Evolutionary conservation across 2,113 vertebrate genomes (phyloP).

Genomic region (Hemiprocne comata): DNA sequence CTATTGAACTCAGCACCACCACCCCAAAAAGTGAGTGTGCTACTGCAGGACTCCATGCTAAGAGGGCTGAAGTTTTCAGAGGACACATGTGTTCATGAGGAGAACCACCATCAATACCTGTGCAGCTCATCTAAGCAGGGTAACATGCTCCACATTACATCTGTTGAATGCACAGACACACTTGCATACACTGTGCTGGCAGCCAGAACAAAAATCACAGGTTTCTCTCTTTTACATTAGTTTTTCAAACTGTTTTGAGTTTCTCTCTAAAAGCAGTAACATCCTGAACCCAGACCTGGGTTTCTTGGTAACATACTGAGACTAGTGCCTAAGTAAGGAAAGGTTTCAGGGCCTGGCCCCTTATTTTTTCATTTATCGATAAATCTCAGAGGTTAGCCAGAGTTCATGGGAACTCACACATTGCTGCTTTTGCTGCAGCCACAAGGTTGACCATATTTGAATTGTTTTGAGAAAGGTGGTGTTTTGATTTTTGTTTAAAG

Average conservation of each 20-base stretch:
- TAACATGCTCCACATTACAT: fast-evolving
- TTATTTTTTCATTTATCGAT: conserved; percentile 47
- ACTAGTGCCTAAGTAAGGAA: not conserved
- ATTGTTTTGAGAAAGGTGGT: not conserved
- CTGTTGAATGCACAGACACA: not conserved
- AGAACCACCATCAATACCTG: not conserved
- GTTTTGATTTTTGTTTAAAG: not conserved
- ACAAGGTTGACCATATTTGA: not conserved
- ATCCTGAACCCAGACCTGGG: not conserved
- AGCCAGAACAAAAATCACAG: not conserved
- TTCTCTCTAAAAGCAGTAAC: not conserved
- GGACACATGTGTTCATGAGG: fast-evolving
- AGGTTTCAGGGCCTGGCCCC: not conserved
- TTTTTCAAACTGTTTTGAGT: not conserved
- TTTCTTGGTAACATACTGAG: not conserved
- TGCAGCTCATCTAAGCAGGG: not conserved
- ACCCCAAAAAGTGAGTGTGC: not conserved
- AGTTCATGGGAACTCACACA: conserved; percentile 49
- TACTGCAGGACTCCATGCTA: fast-evolving
- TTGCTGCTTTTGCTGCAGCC: conserved; percentile 32
- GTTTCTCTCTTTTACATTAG: not conserved
- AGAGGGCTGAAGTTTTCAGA: not conserved
- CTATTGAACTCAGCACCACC: not conserved
- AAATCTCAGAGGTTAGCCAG: conserved; percentile 53
- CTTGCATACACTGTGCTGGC: not conserved